phyloP scores from a whole-genome alignment of 2,888 invertebrate genomes.

The Muschampia plurimacula region DNA sequence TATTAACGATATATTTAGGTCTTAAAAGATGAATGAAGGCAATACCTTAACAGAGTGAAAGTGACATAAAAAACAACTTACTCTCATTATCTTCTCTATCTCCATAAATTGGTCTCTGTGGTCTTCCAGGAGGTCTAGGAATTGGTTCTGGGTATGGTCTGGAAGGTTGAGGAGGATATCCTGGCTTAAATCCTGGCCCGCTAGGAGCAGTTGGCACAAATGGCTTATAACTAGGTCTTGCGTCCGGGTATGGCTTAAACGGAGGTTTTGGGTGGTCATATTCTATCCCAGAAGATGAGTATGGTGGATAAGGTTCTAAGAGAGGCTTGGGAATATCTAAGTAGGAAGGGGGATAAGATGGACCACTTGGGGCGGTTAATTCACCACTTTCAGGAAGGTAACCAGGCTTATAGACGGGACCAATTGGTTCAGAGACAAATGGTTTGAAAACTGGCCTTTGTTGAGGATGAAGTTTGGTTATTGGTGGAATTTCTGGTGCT shows the following conservation, averaged over 20 bases:
- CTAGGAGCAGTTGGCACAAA: slow-evolving; percentile 31
- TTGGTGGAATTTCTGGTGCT: slow-evolving; percentile 41
- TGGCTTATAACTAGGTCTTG: slow-evolving; percentile 42
- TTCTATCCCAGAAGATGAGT: not conserved
- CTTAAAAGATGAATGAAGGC: no score
- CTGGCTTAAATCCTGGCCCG: slow-evolving; percentile 42
- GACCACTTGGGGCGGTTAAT: not conserved
- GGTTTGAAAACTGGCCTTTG: slow-evolving; percentile 37
- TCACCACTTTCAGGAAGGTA: slow-evolving; percentile 47
- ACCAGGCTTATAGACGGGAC: slow-evolving; percentile 54
- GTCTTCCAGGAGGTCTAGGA: slow-evolving; percentile 47
- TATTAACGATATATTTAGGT: no score
- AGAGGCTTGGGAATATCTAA: slow-evolving; percentile 33
- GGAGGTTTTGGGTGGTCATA: slow-evolving; percentile 11
- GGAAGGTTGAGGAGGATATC: slow-evolving; percentile 24
- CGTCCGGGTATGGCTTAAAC: slow-evolving; percentile 22
- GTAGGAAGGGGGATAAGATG: slow-evolving; percentile 9
- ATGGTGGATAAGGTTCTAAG: slow-evolving; percentile 6
- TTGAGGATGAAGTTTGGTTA: slow-evolving; percentile 44
- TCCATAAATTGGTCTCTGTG: slow-evolving; percentile 48
- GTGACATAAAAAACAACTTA: slow-evolving; percentile 28
- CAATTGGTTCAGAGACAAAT: slow-evolving; percentile 4
- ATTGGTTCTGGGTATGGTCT: slow-evolving; percentile 21
- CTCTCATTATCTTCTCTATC: slow-evolving; percentile 46
- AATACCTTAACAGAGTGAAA: no score